Conservation (phyloP, 2,888 invertebrate species). For the Bugula neritina region DNA sequence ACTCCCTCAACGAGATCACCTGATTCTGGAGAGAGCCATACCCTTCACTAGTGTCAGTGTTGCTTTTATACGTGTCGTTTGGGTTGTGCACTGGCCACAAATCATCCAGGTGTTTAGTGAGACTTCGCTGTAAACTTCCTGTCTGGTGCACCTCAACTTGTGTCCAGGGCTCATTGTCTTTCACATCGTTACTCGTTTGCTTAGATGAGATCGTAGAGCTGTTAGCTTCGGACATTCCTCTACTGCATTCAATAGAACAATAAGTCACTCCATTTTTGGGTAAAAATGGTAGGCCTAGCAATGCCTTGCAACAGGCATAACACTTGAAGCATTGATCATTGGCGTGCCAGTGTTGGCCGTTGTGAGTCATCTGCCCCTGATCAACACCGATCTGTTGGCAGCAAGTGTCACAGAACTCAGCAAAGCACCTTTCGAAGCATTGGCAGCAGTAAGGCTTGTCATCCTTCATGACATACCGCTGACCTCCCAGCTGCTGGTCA, state of each 20-base stretch:
- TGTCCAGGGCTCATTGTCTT: not conserved
- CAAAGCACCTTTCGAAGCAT: slow-evolving; percentile 92
- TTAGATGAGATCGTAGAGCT: no score
- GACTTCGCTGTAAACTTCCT: not conserved
- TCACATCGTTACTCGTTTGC: not conserved
- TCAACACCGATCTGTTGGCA: slow-evolving; percentile 93
- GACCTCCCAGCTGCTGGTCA: slow-evolving; percentile 86
- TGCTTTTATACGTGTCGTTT: slow-evolving; percentile 12
- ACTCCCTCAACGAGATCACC: not conserved
- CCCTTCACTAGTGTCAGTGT: slow-evolving; percentile 22
- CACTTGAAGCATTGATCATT: slow-evolving; percentile 91
- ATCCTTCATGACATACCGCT: slow-evolving; percentile 94
- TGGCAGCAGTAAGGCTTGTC: slow-evolving; percentile 86
- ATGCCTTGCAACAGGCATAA: slow-evolving; percentile 72
- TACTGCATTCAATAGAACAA: slow-evolving; percentile 86
- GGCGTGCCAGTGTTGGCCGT: slow-evolving; percentile 96
- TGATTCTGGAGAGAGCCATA: slow-evolving; percentile 25
- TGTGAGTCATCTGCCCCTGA: slow-evolving; percentile 95
- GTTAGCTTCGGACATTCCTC: slow-evolving; percentile 33
- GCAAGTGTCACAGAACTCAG: slow-evolving; percentile 93
- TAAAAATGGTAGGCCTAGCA: slow-evolving; percentile 80
- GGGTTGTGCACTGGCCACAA: not conserved
- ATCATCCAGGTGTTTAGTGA: not conserved
- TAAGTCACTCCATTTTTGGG: slow-evolving; percentile 87
- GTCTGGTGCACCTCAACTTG: not conserved